Evolutionary conservation across 30 jellyfish, hydroid and myxozoan species (phyloP), one percentile per base, ranked within the genome.

Genomic region (Calvadosia cruxmelitensis): DNA sequence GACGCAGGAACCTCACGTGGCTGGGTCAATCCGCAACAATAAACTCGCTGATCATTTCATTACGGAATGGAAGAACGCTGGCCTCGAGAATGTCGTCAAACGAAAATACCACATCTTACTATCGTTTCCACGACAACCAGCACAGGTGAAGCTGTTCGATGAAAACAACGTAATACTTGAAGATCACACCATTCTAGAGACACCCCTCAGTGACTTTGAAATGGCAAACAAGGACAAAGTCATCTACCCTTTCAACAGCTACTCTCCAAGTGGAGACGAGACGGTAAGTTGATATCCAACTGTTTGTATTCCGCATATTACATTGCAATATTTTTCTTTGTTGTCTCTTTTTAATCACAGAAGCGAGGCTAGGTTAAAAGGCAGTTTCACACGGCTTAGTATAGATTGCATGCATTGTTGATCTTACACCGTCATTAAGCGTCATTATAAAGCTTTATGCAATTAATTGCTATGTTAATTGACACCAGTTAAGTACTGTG

Each of bases 111-210:
- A 79, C 28, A 81, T 79, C 3, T 81, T 79, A 20, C 49, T 79
- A 50, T 79, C 93, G 1, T 67, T 63, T 12, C 93, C 93, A 7
- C 50, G 71, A 49, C 63, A 70, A 64, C 93, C 93, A 1, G 83
- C 82, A 3, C 26, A 34, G 51, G 62, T 79, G 29, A 31, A 79
- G 33, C 49, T 79, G 83, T 70, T 36, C 33, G 75, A 79, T 70
- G 32, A 33, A 70, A 75, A 77, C 28, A 75, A 79, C 52, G 51
- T 33, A 32, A 49, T 64, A 23, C 70, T 66, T 10, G 53, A 49
- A 27, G 62, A 29, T 50, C 76, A 64, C 52, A 71, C 72, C 26
- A 75, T 62, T 42, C 72, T 79, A 33, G 93, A 79, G 30, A 76
- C 78, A 30, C 75, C 70, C 52, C 50, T 79, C 49, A 50, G 64